phyloP scores from a whole-genome alignment of 2,113 vertebrate species.

The Hylia prasina region DNA sequence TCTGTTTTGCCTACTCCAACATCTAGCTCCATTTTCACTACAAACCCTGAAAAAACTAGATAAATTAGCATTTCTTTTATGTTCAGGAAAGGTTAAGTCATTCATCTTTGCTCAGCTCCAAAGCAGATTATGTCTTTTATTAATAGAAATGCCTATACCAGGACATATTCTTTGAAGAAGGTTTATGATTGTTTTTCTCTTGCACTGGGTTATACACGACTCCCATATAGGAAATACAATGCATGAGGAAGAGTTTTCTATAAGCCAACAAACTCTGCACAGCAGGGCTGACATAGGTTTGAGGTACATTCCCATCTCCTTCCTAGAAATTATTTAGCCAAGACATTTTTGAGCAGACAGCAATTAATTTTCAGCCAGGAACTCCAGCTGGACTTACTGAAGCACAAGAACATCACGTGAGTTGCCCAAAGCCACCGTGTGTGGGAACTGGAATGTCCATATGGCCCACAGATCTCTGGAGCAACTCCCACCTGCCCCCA shows the following conservation, averaged over 20 bases:
- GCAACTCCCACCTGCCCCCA: not conserved
- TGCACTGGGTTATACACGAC: not conserved
- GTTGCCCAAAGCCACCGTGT: not conserved
- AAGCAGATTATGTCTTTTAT: not conserved
- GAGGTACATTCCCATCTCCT: not conserved
- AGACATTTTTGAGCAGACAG: constrained; percentile 25
- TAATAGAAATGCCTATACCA: not conserved
- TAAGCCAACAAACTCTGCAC: not conserved
- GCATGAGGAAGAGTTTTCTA: not conserved
- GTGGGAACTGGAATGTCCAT: not conserved
- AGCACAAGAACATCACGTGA: not conserved
- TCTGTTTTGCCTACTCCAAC: not conserved
- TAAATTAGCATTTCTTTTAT: constrained; percentile 18
- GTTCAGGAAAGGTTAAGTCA: not conserved
- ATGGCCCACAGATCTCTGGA: not conserved
- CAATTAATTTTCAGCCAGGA: constrained; percentile 29
- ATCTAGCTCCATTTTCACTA: not conserved
- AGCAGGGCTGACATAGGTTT: not conserved
- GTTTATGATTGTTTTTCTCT: not conserved
- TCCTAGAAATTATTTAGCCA: constrained; percentile 30
- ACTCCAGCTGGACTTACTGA: constrained; percentile 17
- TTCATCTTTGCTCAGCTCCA: not conserved
- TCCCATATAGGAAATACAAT: not conserved
- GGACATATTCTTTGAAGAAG: not conserved
- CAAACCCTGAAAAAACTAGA: not conserved